Evolutionary conservation across 64 coral and sea anemone species (phyloP), one percentile per base, ranked within the genome.

Genomic region (Pocillopora verrucosa): DNA sequence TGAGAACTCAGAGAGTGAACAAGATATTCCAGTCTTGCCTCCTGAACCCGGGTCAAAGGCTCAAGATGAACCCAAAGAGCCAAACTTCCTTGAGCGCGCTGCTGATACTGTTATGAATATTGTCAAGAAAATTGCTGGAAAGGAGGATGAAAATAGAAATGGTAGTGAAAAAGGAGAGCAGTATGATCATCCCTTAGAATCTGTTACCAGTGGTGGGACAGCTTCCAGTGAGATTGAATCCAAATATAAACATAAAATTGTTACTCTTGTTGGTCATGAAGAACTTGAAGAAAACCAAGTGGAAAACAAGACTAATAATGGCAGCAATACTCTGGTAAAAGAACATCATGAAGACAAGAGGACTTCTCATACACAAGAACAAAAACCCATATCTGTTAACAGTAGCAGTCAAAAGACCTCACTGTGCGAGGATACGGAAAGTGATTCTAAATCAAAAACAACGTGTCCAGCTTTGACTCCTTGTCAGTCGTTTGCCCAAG

Each of bases 91-190:
- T 14, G 88, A 94, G 56, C 90, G 88, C 67, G 97, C 93, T 77
- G 91, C 93, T 62, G 94, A 99, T 70, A 95, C 91, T 38, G 89
- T 99, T 2, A 72, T 95, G 3, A 99, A 91, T 60, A 89, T 99
- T 15, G 94, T 99, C 0, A 99, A 99, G 74, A 92, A 95, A 57
- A 57, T 85, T 58, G 72, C 82, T 72, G 82, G 82, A 26, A 88
- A 92, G 89, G 30, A 94, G 88, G 14, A 91, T 86, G 72, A 95
- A 89, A 68, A 81, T 90, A 13, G 89, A 73, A 65, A 80, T 80
- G n/a, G 75, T 74, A 10, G 68, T 75, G 19, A 78, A 65, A 22
- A 30, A 62, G 9, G 64, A 86, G 56, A 80, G 65, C 13, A 89
- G 92, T 63, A 37, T 84, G 16, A 89, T 77, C 7, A 76, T 38